Percentiles rank a stretch among this genome's conserved stretches.
phyloP scores from a whole-genome alignment of 2,888 invertebrate genomes.

The Sinotaia quadrata region DNA sequence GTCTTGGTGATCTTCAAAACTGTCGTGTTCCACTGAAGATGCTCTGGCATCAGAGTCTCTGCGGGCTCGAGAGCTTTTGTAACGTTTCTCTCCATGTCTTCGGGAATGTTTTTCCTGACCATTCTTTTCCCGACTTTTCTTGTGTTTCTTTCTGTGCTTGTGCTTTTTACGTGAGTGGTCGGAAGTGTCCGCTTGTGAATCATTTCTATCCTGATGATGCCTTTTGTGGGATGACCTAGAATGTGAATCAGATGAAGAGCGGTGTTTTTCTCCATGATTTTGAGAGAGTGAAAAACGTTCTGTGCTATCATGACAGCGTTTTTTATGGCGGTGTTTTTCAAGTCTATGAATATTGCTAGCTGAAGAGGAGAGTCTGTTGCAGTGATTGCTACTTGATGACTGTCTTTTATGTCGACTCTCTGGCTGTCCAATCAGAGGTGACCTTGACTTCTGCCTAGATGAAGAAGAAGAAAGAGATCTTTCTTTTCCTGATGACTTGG shows the following conservation, averaged over 20 bases:
- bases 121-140: conserved; percentile 26
- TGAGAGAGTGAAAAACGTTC: neutral
- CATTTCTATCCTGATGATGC: neutral
- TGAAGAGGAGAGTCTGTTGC: neutral
- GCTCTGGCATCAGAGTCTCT: neutral
- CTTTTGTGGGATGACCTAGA: conserved; percentile 7
- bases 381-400: neutral
- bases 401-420: neutral
- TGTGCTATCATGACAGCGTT: neutral
- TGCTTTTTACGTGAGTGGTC: conserved; percentile 10
- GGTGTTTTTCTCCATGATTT: neutral
- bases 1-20: neutral
- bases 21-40: conserved; percentile 7
- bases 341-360: neutral
- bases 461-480: conserved; percentile 7
- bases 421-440: neutral
- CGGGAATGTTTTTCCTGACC: conserved; percentile 37
- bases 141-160: conserved; percentile 30
- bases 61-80: neutral
- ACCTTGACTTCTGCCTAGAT: neutral
- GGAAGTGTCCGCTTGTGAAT: neutral
- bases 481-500: neutral
- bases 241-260: neutral
- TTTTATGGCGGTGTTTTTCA: neutral
- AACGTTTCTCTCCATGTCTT: neutral